phyloP scores from a whole-genome alignment of 2,888 invertebrate species.

The Ceriagrion tenellum region DNA sequence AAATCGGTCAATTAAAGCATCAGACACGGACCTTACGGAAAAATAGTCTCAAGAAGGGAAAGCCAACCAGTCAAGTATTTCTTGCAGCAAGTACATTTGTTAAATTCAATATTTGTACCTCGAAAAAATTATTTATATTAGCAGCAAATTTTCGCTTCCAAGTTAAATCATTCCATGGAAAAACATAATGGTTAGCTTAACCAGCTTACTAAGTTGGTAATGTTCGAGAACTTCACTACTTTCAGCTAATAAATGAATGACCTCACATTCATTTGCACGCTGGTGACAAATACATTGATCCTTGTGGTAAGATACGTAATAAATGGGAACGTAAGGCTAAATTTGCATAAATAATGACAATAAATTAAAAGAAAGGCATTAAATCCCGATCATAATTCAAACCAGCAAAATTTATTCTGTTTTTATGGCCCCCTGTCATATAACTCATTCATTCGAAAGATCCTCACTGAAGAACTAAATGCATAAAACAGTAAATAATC shows the following conservation, averaged over 20 bases:
- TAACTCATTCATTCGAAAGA: conserved; percentile 5
- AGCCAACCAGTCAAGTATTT: too few species aligned
- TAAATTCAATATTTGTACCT: too few species aligned
- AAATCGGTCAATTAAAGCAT: too few species aligned
- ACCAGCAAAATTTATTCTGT: not conserved
- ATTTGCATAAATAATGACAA: not conserved
- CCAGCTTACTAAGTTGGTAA: too few species aligned
- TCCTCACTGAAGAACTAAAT: not conserved
- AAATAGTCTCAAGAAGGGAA: too few species aligned
- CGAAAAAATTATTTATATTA: too few species aligned
- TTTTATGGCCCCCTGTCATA: not conserved
- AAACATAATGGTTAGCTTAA: too few species aligned
- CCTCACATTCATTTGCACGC: not conserved
- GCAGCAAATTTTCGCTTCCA: not conserved
- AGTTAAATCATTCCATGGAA: not conserved
- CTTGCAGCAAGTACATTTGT: too few species aligned
- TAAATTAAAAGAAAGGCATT: not conserved
- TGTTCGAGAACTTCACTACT: not conserved
- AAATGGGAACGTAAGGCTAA: not conserved
- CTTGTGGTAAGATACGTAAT: not conserved
- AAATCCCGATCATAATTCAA: not conserved
- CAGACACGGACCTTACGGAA: too few species aligned
- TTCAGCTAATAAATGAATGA: not conserved
- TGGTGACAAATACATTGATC: not conserved
- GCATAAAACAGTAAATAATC: conserved; percentile 4